phyloP scores from a whole-genome alignment of 2,113 vertebrate genomes.

The Sphyrna mokarran region DNA sequence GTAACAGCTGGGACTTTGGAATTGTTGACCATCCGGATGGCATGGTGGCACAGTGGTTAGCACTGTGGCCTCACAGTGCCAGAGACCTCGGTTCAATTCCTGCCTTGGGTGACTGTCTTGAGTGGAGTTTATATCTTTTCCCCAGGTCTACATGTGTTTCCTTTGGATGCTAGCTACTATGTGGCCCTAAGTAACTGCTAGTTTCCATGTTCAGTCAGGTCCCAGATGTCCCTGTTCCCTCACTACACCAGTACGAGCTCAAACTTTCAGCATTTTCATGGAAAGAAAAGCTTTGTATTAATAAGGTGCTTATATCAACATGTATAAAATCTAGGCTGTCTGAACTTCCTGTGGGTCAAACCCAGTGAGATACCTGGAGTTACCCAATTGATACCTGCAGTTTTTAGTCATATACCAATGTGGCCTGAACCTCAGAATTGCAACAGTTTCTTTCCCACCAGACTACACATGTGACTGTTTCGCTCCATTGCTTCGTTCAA shows the following conservation, averaged over 20 bases:
- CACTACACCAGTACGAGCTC: background rate
- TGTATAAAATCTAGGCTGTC: background rate
- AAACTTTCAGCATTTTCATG: background rate
- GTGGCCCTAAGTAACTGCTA: background rate
- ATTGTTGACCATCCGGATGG: too few relatives aligned
- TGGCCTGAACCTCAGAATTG: background rate
- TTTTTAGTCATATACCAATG: background rate
- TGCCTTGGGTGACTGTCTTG: too few relatives aligned
- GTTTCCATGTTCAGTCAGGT: background rate
- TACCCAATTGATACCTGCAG: background rate
- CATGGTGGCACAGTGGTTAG: too few relatives aligned
- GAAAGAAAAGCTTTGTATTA: background rate
- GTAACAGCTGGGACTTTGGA: too few relatives aligned
- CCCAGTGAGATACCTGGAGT: background rate
- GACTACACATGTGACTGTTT: too few relatives aligned
- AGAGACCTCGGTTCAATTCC: too few relatives aligned
- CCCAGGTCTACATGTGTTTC: too few relatives aligned
- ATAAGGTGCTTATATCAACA: background rate
- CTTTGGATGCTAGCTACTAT: too few relatives aligned
- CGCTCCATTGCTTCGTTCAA: background rate
- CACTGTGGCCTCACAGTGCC: too few relatives aligned
- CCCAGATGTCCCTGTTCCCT: background rate
- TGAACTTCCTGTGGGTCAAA: background rate
- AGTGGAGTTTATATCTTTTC: too few relatives aligned
- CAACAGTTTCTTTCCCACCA: background rate